Evolutionary conservation across 2,888 invertebrate genomes (phyloP), one percentile per base, ranked within the genome.

Genomic region (Meganola albula): DNA sequence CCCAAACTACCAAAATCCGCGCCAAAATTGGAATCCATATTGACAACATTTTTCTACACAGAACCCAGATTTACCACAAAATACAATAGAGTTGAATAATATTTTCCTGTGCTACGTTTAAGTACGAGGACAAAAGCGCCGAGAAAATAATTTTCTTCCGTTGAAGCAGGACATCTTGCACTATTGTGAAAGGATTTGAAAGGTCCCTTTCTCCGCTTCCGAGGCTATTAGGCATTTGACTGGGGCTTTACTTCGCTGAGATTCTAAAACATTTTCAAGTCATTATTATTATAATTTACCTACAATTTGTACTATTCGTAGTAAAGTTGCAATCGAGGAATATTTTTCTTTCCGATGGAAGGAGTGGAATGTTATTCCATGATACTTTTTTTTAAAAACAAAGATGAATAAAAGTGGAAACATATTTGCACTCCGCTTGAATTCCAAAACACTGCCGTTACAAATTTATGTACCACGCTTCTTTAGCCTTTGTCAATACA

Each of bases 141-240:
- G 70, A 63, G 58, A 70, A 80, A 83, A 82, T 78, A 68, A 78
- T 79, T 82, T 82, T 77, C 74, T 63, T 64, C 62, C 54, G 50
- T 47, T 40, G 54, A 64, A 64, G 55, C 65, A 65, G 67, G 72
- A 66, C 72, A 69, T 67, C 65, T 69, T 63, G 52, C 67, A 74
- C 79, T 69, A 77, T 85, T 85, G 78, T 82, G 64, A 64, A 71
- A 68, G 73, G 76, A 76, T 78, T 77, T 75, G 58, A 70, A 74
- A 72, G 58, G 56, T 53, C 61, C 68, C 66, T 64, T 74, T 67
- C 66, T 64, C 46, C 44, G 56, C 58, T 60, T 61, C 58, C 51
- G 55, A 54, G 52, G 64, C 63, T 71, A 71, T 77, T 75, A 72
- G 47, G 48, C 44, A 49, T 49, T n/a, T n/a, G n/a, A n/a, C n/a